A percentile compares a stretch with the other conserved stretches of the same genome.
Evolutionary conservation across 1,140 invertebrate species (phyloP).

Genomic region (Stenopsyche tienmushanensis): DNA sequence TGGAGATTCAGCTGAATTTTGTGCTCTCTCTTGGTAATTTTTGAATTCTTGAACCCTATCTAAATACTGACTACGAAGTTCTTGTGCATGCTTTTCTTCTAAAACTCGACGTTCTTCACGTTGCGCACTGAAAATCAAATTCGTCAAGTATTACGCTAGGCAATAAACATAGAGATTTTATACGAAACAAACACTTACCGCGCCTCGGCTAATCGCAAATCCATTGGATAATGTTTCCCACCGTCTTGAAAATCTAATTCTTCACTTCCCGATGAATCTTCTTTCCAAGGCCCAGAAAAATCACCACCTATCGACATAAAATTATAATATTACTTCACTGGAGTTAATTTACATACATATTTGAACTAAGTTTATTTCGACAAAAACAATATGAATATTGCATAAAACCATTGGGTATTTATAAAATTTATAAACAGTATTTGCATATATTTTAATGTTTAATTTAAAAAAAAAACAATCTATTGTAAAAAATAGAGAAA

Average conservation of each 20-base stretch:
- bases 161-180: neutral
- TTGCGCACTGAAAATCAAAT: slow-evolving; percentile 8
- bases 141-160: slow-evolving; percentile 2
- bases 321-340: neutral
- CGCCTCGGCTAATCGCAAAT: slow-evolving; percentile 53
- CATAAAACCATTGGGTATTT: no score
- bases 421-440: no score
- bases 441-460: no score
- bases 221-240: slow-evolving; percentile 49
- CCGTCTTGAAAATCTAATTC: slow-evolving; percentile 47
- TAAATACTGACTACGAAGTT: slow-evolving; percentile 34
- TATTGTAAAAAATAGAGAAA: no score
- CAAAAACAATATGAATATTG: neutral
- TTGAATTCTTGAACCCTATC: slow-evolving; percentile 36
- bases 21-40: slow-evolving; percentile 12
- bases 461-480: no score
- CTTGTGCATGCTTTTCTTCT: slow-evolving; percentile 25
- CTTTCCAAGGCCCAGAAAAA: slow-evolving; percentile 47
- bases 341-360: neutral
- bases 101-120: slow-evolving; percentile 1
- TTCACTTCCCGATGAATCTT: slow-evolving; percentile 55
- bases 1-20: neutral
- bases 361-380: neutral
- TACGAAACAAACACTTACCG: slow-evolving; percentile 42
- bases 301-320: neutral